Percentiles rank a stretch among this genome's conserved stretches.
These are phyloP conservation scores for Yponomeuta evonymella DNA, from an alignment of 2,888 invertebrate genomes.

Conservation along the genomic window DNA sequence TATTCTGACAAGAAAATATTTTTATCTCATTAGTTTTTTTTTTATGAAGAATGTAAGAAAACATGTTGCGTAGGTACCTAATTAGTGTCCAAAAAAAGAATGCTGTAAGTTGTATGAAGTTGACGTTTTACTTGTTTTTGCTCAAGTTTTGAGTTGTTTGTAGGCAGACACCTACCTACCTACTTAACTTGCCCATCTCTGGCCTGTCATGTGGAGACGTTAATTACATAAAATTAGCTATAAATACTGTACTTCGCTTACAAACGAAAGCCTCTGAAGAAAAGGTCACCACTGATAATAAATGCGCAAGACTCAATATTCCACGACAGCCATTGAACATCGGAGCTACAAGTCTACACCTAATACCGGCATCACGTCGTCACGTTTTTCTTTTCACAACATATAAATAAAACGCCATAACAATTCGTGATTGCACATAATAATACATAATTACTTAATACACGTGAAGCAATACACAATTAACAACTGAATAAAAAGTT, in stretches of 20 bases:
- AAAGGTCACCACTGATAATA: background rate
- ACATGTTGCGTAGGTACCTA: too few relatives aligned
- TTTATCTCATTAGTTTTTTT: too few relatives aligned
- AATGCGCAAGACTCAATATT: background rate
- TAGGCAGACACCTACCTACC: background rate
- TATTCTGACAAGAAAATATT: too few relatives aligned
- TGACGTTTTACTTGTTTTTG: too few relatives aligned
- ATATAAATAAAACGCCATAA: slow-evolving; percentile 19
- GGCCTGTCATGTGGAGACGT: background rate
- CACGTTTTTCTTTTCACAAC: slow-evolving; percentile 15
- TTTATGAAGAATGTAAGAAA: too few relatives aligned
- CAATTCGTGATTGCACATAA: slow-evolving; percentile 48
- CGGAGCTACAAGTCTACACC: background rate
- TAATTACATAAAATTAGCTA: background rate
- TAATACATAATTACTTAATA: slow-evolving; percentile 64
- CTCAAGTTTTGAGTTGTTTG: too few relatives aligned
- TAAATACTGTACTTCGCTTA: background rate
- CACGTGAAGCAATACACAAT: slow-evolving; percentile 55
- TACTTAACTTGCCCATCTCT: background rate
- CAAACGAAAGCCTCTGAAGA: background rate
- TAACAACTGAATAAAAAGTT: slow-evolving; percentile 70
- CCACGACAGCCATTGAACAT: slow-evolving; percentile 1
- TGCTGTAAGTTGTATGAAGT: too few relatives aligned
- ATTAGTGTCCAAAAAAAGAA: too few relatives aligned
- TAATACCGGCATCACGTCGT: slow-evolving; percentile 11